Evolutionary conservation across 2,113 vertebrate genomes (phyloP).

Genomic region (Anthoscopus minutus): DNA sequence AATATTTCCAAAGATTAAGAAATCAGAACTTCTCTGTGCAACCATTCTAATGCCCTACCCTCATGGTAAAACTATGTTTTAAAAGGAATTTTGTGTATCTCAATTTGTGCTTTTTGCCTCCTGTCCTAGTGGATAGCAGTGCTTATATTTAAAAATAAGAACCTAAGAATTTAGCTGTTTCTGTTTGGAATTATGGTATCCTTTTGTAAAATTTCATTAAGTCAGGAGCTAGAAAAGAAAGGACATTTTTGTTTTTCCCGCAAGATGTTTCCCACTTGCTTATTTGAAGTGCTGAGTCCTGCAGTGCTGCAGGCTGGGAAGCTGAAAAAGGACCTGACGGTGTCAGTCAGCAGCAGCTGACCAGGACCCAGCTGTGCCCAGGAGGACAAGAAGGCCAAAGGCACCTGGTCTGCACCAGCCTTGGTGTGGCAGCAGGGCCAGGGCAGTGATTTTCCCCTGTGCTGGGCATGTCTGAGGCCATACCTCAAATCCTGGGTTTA

Average conservation of each 20-base stretch:
- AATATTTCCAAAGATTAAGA: background rate
- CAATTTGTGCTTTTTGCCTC: background rate
- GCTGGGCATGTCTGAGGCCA: background rate
- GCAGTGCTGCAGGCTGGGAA: background rate
- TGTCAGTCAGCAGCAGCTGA: background rate
- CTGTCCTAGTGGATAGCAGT: background rate
- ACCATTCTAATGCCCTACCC: background rate
- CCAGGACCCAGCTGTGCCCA: background rate
- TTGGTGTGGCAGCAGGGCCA: background rate
- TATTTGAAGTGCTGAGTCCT: background rate
- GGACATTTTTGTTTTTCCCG: background rate
- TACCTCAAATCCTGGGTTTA: background rate
- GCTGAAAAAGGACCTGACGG: background rate
- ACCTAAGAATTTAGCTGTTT: background rate
- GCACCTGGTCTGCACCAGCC: accelerated
- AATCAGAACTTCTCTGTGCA: background rate
- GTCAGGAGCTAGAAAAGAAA: background rate
- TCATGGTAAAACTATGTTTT: background rate
- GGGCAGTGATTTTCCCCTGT: background rate
- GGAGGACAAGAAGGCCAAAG: background rate
- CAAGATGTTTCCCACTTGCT: background rate
- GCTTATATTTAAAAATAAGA: background rate
- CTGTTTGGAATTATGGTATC: background rate
- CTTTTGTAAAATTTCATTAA: background rate
- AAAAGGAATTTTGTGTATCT: background rate